Percentiles rank a stretch among this genome's conserved stretches.
Conservation (phyloP, 2,113 vertebrate species). For the Perccottus glenii region DNA sequence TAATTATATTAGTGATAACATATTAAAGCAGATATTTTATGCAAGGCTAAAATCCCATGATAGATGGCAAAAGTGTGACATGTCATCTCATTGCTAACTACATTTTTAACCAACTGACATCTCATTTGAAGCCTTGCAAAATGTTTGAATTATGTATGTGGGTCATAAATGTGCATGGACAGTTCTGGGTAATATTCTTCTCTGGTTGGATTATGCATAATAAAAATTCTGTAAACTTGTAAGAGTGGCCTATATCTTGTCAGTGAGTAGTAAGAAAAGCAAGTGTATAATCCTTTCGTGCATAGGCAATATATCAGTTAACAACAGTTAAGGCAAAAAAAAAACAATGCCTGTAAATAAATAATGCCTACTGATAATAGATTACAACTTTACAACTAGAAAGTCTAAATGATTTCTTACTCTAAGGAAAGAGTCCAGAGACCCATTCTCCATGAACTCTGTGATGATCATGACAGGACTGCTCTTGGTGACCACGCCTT, state of each 20-base stretch:
- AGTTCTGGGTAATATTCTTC: slow-evolving; percentile 34
- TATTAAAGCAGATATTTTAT: slow-evolving; percentile 10
- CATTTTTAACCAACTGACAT: slow-evolving; percentile 53
- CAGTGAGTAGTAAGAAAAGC: slow-evolving; percentile 2
- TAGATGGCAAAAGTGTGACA: slow-evolving; percentile 44
- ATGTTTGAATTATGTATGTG: slow-evolving; percentile 59
- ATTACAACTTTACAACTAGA: too few species aligned
- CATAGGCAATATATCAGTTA: slow-evolving; percentile 2
- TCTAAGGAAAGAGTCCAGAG: slow-evolving; percentile 94
- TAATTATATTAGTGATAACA: too few species aligned
- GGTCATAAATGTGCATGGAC: slow-evolving; percentile 24
- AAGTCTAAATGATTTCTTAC: slow-evolving; percentile 71
- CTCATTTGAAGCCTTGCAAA: slow-evolving; percentile 58
- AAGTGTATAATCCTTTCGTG: background rate
- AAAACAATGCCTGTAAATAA: too few species aligned
- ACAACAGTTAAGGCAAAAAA: too few species aligned
- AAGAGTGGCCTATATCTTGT: slow-evolving; percentile 40
- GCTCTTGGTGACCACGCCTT: slow-evolving; percentile 98
- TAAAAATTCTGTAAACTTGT: slow-evolving; percentile 44
- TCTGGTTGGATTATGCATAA: slow-evolving; percentile 44
- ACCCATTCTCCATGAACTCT: slow-evolving; percentile 99
- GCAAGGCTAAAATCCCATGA: slow-evolving; percentile 27
- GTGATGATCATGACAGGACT: slow-evolving; percentile 97
- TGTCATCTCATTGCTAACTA: slow-evolving; percentile 42
- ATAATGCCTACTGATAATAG: too few species aligned